phyloP scores from a whole-genome alignment of 2,797 vertebrate genomes.

The Alosa sapidissima region DNA sequence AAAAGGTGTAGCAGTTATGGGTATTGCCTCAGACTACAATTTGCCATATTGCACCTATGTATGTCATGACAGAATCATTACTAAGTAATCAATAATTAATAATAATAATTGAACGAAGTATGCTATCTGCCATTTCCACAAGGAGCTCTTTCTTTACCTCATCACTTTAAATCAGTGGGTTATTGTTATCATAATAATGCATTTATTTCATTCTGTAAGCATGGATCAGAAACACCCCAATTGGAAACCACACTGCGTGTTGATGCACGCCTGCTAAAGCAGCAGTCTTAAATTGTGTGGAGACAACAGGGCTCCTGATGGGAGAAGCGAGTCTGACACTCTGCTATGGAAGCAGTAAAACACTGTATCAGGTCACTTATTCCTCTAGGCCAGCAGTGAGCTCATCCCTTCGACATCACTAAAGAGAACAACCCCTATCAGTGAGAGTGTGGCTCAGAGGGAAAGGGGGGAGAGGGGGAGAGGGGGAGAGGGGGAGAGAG shows the following conservation, averaged over 20 bases:
- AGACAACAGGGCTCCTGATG: neutral
- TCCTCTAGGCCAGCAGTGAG: neutral
- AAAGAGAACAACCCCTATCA: neutral
- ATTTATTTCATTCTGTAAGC: neutral
- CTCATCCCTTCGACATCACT: neutral
- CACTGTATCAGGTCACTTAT: neutral
- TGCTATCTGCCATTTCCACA: neutral
- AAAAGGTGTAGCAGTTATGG: no score
- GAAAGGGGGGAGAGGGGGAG: neutral
- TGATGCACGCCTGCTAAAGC: neutral
- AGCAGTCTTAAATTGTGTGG: neutral
- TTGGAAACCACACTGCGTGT: neutral
- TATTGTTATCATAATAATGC: neutral
- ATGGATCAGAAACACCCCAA: neutral
- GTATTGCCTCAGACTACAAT: no score
- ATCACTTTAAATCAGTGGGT: neutral
- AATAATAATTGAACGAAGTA: neutral
- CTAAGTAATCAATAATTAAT: neutral
- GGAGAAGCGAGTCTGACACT: neutral
- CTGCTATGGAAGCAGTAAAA: neutral
- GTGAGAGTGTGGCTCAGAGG: neutral
- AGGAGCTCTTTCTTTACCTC: neutral
- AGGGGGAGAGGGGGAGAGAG: slow-evolving; percentile 41
- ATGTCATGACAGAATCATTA: neutral
- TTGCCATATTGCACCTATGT: neutral